A percentile compares a stretch with the other conserved stretches of the same genome.
Conservation (phyloP, 2,888 invertebrate genomes). For the Epinotia brunnichana region DNA sequence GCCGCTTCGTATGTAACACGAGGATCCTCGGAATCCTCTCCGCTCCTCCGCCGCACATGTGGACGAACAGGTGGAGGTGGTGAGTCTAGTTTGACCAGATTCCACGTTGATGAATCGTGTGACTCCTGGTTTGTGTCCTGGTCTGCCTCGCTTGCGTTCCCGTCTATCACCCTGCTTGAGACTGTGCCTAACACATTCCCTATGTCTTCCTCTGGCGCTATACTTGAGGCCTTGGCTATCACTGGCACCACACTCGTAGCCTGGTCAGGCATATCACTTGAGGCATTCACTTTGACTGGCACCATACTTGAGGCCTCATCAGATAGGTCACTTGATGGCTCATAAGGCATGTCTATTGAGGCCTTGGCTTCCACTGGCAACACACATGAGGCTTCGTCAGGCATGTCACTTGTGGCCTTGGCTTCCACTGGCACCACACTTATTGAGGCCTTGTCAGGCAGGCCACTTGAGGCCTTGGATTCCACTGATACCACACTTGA, state of each 20-base stretch:
- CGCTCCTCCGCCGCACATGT: not conserved
- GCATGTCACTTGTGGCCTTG: no score
- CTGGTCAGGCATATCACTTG: not conserved
- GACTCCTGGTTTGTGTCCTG: not conserved
- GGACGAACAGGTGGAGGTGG: not conserved
- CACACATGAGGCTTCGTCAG: no score
- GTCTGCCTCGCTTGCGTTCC: not conserved
- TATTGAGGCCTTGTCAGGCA: no score
- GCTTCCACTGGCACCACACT: no score
- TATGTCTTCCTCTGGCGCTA: no score
- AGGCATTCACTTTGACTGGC: not conserved
- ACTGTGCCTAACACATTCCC: no score
- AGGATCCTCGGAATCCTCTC: not conserved
- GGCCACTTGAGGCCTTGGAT: no score
- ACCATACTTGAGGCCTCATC: not conserved
- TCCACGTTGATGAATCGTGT: not conserved
- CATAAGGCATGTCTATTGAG: no score
- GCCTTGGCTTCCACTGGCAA: no score
- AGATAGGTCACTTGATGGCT: not conserved
- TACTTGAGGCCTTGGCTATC: not conserved
- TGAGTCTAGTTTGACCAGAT: not conserved
- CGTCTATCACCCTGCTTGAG: no score
- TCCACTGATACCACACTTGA: no score
- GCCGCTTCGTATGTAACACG: not conserved
- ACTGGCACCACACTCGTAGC: not conserved